A percentile compares a stretch with the other conserved stretches of the same genome.
Conservation (phyloP, 2,113 vertebrate species). For the Ameiurus melas region DNA sequence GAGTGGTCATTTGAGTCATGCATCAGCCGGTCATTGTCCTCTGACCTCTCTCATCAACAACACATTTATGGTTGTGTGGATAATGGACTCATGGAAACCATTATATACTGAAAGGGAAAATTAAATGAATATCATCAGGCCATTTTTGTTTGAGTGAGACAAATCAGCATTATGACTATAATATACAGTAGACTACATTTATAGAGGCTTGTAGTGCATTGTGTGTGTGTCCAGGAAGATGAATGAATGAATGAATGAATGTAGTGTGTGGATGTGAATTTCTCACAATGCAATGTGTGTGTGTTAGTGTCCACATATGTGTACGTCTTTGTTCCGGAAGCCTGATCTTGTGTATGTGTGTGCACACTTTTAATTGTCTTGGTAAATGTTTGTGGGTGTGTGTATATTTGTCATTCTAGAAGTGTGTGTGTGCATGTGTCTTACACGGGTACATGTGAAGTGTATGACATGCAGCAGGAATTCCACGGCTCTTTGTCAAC, state of each 20-base stretch:
- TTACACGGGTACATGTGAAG: constrained; percentile 35
- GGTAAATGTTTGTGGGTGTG: neutral
- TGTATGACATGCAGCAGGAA: constrained; percentile 50
- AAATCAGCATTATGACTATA: neutral
- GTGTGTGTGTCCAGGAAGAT: neutral
- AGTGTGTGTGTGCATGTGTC: constrained; percentile 30
- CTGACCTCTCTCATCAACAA: no score
- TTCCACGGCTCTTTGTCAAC: constrained; percentile 48
- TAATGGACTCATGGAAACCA: neutral
- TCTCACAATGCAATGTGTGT: neutral
- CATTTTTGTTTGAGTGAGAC: no score
- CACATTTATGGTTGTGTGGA: neutral
- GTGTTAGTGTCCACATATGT: neutral
- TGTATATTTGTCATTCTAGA: neutral
- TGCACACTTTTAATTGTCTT: neutral
- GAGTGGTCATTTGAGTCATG: no score
- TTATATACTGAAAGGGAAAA: neutral
- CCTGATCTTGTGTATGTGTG: neutral
- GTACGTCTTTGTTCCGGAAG: neutral
- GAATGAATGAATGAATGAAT: neutral
- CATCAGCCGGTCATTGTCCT: neutral
- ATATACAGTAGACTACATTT: neutral
- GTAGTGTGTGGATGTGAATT: neutral
- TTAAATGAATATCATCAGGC: no score
- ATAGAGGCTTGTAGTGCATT: neutral